Base-by-base conservation (phyloP, 2,888 invertebrate species). In the Esperia sulphurella region DNA sequence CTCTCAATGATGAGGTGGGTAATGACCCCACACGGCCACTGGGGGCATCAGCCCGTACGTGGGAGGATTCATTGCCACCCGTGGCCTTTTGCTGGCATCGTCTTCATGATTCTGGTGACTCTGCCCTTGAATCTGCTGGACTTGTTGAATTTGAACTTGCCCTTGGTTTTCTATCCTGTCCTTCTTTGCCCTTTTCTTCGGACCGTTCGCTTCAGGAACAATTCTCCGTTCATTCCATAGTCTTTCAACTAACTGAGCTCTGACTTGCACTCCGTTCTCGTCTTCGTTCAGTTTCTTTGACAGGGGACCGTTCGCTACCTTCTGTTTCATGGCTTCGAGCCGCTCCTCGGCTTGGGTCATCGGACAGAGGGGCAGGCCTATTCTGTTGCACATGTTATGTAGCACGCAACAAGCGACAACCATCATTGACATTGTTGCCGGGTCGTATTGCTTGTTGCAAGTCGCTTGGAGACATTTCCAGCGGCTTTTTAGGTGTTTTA, bases 381-480 rank as follows among this genome's bases (percentile, higher is more conserved):
- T 55, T 8, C 66, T 57, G 40, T 75, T 81, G 37, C 85, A 85
- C 0, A 87, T 72, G 48, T 87, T 87, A 45, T 87, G 81, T 0
- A 87, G 59, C 0, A 87, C 66, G 28, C 86, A 86, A 53, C 87
- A 87, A 0, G 87, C 79, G 0, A 83, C 75, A 0, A 84, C 76
- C 46, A 86, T 79, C 76, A 75, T 80, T 0, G 78, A 65, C 0
- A 87, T 83, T 0, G 75, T 75, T 0, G 71, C 53, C 0, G 87
- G 84, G 21, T 86, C 86, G n/a, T 82, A 80, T 14, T 84, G 86
- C 38, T 83, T 83, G 57, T 86, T 86, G 53, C 83, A 84, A 0
- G 81, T 80, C 0, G 85, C 83, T 59, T 86, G 86, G 0, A 87
- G 69, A 37, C 86, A 86, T 64, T 87, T 87, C 86, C 86, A 87